Base-by-base conservation (phyloP, 2,797 vertebrate genomes). In the Paedocypris micromegethes region DNA sequence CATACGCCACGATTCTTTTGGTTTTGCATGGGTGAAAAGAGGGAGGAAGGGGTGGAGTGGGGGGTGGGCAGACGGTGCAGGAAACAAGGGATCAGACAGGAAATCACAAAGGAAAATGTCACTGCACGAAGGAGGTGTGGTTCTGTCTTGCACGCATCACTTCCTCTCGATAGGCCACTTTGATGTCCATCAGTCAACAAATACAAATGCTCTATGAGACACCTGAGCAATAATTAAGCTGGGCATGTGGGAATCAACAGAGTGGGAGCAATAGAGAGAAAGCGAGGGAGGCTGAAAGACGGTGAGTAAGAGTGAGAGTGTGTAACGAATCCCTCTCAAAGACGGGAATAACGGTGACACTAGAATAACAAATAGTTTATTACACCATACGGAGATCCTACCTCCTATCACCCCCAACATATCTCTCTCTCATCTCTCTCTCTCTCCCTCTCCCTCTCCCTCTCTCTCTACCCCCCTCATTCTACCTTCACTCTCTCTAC, bases 21-120 rank as follows among this genome's bases (percentile, higher is more conserved):
- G 66, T 39, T 44, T 57, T 54, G 49, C 49, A 66, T 38, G 50
- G 75, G 67, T 6, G 8, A 66, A 40, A 46, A 48, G 53, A 75
- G 23, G 73, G 73, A 64, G 44, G 46, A 62, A 23, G 23, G 23
- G 23, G 23, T 23, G 63, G 61, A 62, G 9, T 48, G 38, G 39
- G 63, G 38, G 47, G 38, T 50, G 46, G 4, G 51, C 53, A 51
- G 68, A 71, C 66, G n/a, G 49, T 63, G 60, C 51, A 75, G 76
- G 76, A 73, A 78, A 73, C 56, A 38, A 59, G 60, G 69, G 67
- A 78, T 70, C 64, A 68, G 57, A 68, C 58, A 64, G 62, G 64
- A 61, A 72, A 72, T 9, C 62, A 54, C 55, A 59, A 54, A 65
- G 57, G 56, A 66, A 72, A 66, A 66, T 54, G 57, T 59, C 56